Percentiles rank a stretch among this genome's conserved stretches.
Conservation (phyloP, 2,888 invertebrate genomes). For the Trissonchulus sp. region DNA sequence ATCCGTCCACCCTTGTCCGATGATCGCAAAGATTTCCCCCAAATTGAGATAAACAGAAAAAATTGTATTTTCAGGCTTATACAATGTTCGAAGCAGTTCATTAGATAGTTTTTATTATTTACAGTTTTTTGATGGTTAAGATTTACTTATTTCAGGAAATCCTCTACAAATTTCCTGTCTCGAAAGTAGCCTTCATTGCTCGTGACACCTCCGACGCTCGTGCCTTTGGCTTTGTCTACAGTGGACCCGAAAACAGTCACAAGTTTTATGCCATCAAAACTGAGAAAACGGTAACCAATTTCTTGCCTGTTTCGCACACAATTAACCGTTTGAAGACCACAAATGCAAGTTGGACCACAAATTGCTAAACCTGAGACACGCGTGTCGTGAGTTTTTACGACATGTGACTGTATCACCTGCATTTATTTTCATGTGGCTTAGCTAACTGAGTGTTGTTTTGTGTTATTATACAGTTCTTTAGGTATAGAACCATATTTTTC, state of each 20-base stretch:
- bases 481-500: background rate
- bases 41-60: too few relatives aligned
- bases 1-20: too few relatives aligned
- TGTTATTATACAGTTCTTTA: background rate
- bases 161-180: slow-evolving; percentile 92
- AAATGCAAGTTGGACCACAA: too few relatives aligned
- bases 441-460: background rate
- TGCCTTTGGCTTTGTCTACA: slow-evolving; percentile 97
- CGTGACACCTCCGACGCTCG: slow-evolving; percentile 94
- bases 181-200: slow-evolving; percentile 97
- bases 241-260: slow-evolving; percentile 89
- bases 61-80: too few relatives aligned
- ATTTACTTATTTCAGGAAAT: slow-evolving; percentile 64
- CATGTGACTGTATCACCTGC: background rate
- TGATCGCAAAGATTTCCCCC: too few relatives aligned
- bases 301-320: too few relatives aligned
- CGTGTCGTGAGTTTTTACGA: background rate
- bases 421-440: background rate
- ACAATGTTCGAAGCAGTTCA: too few relatives aligned
- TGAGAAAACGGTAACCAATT: slow-evolving; percentile 76
- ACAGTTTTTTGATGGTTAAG: slow-evolving; percentile 40
- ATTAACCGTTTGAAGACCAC: too few relatives aligned
- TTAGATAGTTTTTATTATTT: too few relatives aligned
- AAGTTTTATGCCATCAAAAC: slow-evolving; percentile 98
- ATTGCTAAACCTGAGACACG: too few relatives aligned